Evolutionary conservation across 2,888 invertebrate genomes (phyloP).

Genomic region (Teleiodes luculella): DNA sequence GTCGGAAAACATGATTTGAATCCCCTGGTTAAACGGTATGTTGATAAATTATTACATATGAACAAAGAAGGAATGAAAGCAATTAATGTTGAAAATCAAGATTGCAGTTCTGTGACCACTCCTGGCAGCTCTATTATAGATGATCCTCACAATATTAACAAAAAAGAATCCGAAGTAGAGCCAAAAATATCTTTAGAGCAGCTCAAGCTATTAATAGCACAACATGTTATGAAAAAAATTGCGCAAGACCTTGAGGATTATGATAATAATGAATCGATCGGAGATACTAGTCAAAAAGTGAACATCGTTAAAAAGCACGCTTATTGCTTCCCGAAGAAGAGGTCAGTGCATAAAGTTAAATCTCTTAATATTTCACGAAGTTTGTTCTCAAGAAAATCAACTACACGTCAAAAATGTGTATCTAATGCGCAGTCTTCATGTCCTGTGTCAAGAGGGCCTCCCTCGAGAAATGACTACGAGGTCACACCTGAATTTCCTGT

Average conservation of each 20-base stretch:
- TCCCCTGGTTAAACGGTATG: constrained; percentile 61
- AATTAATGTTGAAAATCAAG: constrained; percentile 61
- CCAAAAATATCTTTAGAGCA: constrained; percentile 61
- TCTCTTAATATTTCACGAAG: constrained; percentile 63
- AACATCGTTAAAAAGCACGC: constrained; percentile 14
- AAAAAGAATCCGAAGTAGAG: constrained; percentile 31
- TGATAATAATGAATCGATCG: constrained; percentile 14
- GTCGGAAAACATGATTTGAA: constrained; percentile 30
- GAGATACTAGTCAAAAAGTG: constrained; percentile 21
- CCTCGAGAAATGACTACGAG: neutral
- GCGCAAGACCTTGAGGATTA: constrained; percentile 23
- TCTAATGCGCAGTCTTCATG: neutral
- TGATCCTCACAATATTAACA: constrained; percentile 46
- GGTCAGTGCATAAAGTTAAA: constrained; percentile 61
- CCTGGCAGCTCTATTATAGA: constrained; percentile 70
- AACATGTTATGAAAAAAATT: constrained; percentile 37
- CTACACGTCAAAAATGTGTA: neutral
- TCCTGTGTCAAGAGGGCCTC: neutral
- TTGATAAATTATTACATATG: constrained; percentile 57
- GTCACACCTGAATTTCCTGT: neutral
- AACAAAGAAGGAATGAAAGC: constrained; percentile 62
- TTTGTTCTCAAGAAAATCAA: constrained; percentile 33
- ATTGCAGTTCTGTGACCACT: constrained; percentile 67
- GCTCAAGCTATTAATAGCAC: constrained; percentile 50
- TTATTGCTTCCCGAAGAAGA: constrained; percentile 36